These are phyloP conservation scores for Parapristionchus giblindavisi DNA, from an alignment of 2,888 invertebrate genomes.

Conservation along the genomic window DNA sequence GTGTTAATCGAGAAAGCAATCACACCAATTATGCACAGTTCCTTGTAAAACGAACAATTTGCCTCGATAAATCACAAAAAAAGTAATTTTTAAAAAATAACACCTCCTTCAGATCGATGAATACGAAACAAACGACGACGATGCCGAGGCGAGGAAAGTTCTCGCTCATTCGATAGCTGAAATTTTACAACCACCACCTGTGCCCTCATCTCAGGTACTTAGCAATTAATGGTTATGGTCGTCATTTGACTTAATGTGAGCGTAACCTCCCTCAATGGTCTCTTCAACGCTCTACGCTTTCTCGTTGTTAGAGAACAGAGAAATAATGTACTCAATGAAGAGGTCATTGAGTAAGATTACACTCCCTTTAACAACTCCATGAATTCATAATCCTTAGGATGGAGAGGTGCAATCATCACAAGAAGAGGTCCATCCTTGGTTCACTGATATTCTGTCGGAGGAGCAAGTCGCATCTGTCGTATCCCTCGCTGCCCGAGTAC, in stretches of 20 bases:
- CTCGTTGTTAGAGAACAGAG: no score
- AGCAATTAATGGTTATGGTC: no score
- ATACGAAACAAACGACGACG: slow-evolving; percentile 68
- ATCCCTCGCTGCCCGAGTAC: slow-evolving; percentile 64
- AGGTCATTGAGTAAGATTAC: no score
- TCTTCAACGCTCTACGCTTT: no score
- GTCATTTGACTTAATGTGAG: background rate
- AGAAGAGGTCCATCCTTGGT: slow-evolving; percentile 56
- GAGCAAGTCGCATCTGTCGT: slow-evolving; percentile 54
- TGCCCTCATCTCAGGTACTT: no score
- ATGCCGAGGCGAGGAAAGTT: slow-evolving; percentile 59
- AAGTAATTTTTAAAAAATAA: background rate
- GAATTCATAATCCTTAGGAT: no score
- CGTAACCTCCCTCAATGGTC: no score
- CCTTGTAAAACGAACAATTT: no score
- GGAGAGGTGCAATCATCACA: slow-evolving; percentile 59
- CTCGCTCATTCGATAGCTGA: slow-evolving; percentile 58
- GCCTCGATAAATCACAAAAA: no score
- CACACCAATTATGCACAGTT: no score
- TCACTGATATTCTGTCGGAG: slow-evolving; percentile 54
- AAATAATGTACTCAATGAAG: no score
- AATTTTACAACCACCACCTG: background rate
- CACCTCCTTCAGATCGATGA: slow-evolving; percentile 59
- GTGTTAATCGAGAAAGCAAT: no score
- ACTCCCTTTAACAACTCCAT: background rate